Conservation (phyloP, 2,888 invertebrate genomes). For the Trichopria drosophilae region DNA sequence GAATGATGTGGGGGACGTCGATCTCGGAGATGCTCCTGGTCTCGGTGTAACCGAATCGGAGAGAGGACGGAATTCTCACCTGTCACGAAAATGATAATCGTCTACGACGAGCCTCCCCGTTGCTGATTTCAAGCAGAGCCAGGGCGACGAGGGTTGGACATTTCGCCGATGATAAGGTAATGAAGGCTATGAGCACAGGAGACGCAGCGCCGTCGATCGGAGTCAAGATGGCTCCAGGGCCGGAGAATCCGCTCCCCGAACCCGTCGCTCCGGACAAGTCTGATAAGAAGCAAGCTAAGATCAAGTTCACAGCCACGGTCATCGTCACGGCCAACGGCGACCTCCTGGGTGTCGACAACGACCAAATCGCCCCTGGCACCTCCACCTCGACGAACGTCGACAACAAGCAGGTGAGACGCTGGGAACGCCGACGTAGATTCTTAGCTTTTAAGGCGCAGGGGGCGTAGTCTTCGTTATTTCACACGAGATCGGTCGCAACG, state of each 20-base stretch:
- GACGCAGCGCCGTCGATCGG: slow-evolving; percentile 51
- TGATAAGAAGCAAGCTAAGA: slow-evolving; percentile 37
- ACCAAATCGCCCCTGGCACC: slow-evolving; percentile 35
- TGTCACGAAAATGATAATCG: too few relatives aligned
- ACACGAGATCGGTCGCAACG: too few relatives aligned
- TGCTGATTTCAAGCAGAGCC: too few relatives aligned
- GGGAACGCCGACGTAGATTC: slow-evolving; percentile 1
- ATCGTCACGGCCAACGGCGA: slow-evolving; percentile 22
- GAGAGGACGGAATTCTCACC: too few relatives aligned
- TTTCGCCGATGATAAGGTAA: slow-evolving; percentile 25
- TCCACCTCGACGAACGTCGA: slow-evolving; percentile 36
- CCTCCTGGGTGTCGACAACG: slow-evolving; percentile 34
- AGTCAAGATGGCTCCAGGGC: slow-evolving; percentile 76
- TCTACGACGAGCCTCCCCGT: too few relatives aligned
- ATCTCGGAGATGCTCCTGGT: too few relatives aligned
- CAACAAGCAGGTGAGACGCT: slow-evolving; percentile 45
- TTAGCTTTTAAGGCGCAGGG: too few relatives aligned
- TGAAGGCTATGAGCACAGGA: slow-evolving; percentile 38
- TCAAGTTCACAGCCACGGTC: too few relatives aligned
- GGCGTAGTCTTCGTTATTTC: too few relatives aligned
- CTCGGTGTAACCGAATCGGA: too few relatives aligned
- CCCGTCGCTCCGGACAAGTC: slow-evolving; percentile 73
- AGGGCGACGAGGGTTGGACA: slow-evolving; percentile 3
- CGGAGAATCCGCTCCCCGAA: too few relatives aligned
- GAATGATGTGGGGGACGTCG: too few relatives aligned